Evolutionary conservation across 2,113 vertebrate genomes (phyloP).

Genomic region (Ptyas mucosa): DNA sequence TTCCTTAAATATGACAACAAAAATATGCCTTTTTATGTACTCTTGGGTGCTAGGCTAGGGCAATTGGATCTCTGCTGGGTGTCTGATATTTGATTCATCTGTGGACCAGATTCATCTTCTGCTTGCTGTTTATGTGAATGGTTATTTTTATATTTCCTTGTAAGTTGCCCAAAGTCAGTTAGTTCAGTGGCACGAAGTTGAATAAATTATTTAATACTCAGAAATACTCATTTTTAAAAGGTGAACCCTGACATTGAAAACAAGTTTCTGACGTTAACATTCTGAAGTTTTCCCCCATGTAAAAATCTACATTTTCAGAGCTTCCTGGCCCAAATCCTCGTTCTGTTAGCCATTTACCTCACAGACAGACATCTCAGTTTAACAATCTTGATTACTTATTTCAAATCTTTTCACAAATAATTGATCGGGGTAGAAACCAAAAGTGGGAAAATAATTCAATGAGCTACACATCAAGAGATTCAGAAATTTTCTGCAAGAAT

Average conservation of each 20-base stretch:
- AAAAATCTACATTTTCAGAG: neutral
- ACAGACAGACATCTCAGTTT: neutral
- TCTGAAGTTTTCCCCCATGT: neutral
- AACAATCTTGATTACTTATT: neutral
- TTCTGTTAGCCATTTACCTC: neutral
- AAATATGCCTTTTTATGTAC: neutral
- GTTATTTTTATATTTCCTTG: neutral
- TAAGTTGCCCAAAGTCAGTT: neutral
- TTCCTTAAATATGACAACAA: neutral
- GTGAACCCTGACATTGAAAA: neutral
- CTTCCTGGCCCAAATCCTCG: neutral
- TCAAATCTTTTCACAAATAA: neutral
- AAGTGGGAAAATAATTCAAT: neutral
- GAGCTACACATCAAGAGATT: neutral
- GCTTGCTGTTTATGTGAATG: neutral
- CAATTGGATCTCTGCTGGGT: neutral
- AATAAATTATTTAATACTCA: neutral
- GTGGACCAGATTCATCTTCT: neutral
- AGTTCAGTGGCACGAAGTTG: neutral
- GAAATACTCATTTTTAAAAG: neutral
- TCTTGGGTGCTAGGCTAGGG: neutral
- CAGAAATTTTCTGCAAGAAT: neutral
- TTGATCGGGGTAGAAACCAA: neutral
- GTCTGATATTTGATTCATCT: neutral
- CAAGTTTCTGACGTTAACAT: neutral